Evolutionary conservation across 2,113 vertebrate species (phyloP), one percentile per base, ranked within the genome.

Genomic region (Macroglossus sobrinus): DNA sequence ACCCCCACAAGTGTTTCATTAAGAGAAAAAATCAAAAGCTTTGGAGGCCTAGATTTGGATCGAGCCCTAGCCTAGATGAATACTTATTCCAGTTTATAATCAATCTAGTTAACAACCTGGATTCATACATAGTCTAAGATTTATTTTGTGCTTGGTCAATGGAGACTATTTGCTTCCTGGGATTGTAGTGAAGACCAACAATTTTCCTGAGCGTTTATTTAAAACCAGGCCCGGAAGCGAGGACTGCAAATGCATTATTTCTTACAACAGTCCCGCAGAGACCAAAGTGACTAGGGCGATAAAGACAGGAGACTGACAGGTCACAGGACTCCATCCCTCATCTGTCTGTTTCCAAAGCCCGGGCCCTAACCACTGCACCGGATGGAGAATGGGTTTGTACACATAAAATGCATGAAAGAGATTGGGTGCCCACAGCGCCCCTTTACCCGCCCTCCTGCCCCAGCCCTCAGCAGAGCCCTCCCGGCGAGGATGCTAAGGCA

Each of bases 401-500:
- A 5, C 15, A 12, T n/a, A 22, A 61, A 28, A 26, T 59, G 33
- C 33, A 78, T 35, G 1, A 22, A 14, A 19, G 30, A 9, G 18
- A 68, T 15, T 10, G 35, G 30, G 50, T 68, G 43, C 13, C 12
- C 15, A 11, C 28, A 35, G 7, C 50, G 38, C 33, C 55, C 40
- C 43, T 82, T n/a, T 40, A 40, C 11, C 14, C 71, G 22, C 11
- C 30, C 22, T 63, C 15, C 24, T 33, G 3, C 33, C 45, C 7
- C 3, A 80, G 38, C 22, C 45, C 40, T 68, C 66, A 38, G 35
- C 22, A 59, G 69, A 91, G 74, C 21, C 13, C 6, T 35, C 15
- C 22, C 0, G 3, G 61, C 33, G 22, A 35, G 4, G 35, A 33
- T 6, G 18, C 4, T 0, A 15, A 33, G 2, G 16, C 38, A 3